Base-by-base conservation (phyloP, 2,888 invertebrate species). In the Hylaea fasciaria region DNA sequence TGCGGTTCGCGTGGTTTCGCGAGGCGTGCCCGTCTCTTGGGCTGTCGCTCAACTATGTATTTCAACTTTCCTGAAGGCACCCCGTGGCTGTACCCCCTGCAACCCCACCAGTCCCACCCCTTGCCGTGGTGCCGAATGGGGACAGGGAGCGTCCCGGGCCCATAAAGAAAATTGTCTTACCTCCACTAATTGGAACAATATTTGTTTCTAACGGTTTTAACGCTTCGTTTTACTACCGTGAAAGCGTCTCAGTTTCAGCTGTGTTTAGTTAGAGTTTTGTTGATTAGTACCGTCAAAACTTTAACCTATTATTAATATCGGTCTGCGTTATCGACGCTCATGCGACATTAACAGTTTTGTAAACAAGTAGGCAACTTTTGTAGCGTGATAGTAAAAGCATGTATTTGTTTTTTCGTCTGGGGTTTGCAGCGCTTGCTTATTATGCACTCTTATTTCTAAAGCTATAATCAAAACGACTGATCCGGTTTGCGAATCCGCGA, bases 101-200 rank as follows among this genome's bases (percentile, higher is more conserved):
- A 80, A 81, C 80, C 82, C 85, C 87, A 85, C 88, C 85, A 86
- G 86, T 86, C 47, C 63, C 60, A 49, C 47, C 85, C 78, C 78
- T 77, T 71, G 65, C 72, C 70, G 74, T 82, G 83, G 84, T 82
- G 81, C 81, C 77, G 73, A 89, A 87, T 85, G 86, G 86, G 91
- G 87, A 82, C 88, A 90, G 88, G 91, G 91, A 85, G 91, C 86
- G 91, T 85, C 89, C 84, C 83, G 70, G 63, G 69, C 81, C 80
- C 80, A 89, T 91, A 90, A 90, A 91, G 91, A 89, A 91, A 88
- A 86, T 85, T 78, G 88, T 89, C 91, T 91, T 88, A 77, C 74
- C 76, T 37, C 71, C 74, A 73, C 82, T 88, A 87, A 90, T 91
- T 90, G 89, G 83, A 83, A 83, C 86, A 81, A 84, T 88, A 83